These are phyloP conservation scores for Mixornis gularis DNA, from an alignment of 2,113 vertebrate genomes.

Conservation along the genomic window DNA sequence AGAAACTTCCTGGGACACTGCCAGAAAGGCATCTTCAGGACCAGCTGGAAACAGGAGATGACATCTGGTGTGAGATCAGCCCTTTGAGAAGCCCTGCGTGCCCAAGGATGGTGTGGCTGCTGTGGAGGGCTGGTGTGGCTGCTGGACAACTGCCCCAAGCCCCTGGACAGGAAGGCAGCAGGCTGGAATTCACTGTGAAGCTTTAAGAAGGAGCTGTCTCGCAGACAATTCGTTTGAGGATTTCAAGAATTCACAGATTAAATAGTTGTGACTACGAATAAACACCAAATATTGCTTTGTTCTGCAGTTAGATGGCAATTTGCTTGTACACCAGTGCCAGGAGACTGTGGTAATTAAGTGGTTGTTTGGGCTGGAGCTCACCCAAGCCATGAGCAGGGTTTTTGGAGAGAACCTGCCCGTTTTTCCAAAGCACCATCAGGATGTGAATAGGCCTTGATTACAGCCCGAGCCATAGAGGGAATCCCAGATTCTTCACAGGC, in stretches of 20 bases:
- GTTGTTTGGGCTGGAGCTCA: background rate
- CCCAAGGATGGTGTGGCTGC: background rate
- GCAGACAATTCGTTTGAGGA: background rate
- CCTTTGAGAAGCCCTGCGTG: background rate
- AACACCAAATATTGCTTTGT: background rate
- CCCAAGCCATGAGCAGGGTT: background rate
- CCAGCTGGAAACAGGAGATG: background rate
- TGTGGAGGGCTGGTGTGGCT: background rate
- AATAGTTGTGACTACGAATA: background rate
- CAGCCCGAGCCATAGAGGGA: background rate
- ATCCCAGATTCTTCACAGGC: background rate
- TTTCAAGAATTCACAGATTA: background rate
- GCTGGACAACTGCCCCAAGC: background rate
- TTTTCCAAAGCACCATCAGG: background rate
- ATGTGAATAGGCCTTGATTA: background rate
- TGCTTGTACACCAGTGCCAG: background rate
- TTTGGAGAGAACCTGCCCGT: background rate
- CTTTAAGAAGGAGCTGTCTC: background rate
- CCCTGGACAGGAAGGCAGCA: accelerated
- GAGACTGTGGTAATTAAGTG: background rate
- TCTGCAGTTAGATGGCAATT: background rate
- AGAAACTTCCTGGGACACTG: background rate
- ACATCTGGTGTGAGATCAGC: background rate
- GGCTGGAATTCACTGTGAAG: background rate
- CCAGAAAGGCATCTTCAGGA: background rate